phyloP scores from a whole-genome alignment of 2,797 vertebrate species.

The Malurus splendens region DNA sequence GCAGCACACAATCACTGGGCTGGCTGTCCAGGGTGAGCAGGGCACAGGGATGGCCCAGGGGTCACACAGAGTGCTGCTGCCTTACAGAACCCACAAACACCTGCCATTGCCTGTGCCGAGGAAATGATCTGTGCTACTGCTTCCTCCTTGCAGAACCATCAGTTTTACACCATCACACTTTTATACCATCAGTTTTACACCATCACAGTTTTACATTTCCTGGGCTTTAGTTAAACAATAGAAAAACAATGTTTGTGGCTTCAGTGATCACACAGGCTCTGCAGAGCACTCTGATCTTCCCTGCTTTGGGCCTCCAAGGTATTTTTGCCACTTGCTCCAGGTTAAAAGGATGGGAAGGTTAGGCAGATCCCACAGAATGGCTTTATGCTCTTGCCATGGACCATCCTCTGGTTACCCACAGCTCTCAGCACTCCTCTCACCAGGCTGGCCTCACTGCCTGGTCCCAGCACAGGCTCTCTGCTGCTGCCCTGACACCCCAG shows the following conservation, averaged over 20 bases:
- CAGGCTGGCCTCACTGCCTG: not conserved
- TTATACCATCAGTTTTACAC: not conserved
- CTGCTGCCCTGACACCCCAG: not conserved
- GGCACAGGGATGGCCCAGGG: not conserved
- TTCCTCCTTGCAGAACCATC: not conserved
- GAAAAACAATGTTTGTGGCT: not conserved
- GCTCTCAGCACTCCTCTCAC: rapidly evolving
- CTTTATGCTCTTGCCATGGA: not conserved
- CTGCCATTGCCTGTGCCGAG: rapidly evolving
- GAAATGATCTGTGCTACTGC: not conserved
- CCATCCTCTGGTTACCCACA: not conserved
- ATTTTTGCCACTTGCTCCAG: not conserved
- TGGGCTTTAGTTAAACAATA: not conserved
- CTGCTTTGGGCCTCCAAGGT: not conserved
- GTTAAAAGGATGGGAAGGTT: not conserved
- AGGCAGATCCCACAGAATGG: not conserved
- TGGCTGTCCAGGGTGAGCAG: not conserved
- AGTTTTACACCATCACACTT: not conserved
- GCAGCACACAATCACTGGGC: rapidly evolving
- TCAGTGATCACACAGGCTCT: rapidly evolving
- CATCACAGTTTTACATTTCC: not conserved
- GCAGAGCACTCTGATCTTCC: rapidly evolving
- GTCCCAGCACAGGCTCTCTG: not conserved
- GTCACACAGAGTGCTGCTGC: not conserved
- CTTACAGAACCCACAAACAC: not conserved